Percentiles rank a stretch among this genome's conserved stretches.
Evolutionary conservation across 2,113 vertebrate species (phyloP).

Genomic region (Hyaena hyaena): DNA sequence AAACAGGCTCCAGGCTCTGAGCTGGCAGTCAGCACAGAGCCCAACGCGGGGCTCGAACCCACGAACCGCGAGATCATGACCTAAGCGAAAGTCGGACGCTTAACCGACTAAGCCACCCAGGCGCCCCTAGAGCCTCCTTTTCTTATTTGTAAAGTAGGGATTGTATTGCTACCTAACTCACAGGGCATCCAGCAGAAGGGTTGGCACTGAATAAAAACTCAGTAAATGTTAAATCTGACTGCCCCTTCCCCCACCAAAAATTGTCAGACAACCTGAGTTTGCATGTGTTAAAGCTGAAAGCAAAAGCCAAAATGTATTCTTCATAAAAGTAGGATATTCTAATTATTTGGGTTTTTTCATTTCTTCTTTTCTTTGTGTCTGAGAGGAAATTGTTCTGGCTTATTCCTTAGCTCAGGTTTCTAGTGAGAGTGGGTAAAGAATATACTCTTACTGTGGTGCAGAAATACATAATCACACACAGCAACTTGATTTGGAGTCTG

Average conservation of each 20-base stretch:
- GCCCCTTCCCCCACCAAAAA: background rate
- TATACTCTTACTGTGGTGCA: background rate
- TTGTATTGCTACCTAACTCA: background rate
- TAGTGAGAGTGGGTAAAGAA: background rate
- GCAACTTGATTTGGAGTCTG: background rate
- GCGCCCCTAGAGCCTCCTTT: background rate
- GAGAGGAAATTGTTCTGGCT: background rate
- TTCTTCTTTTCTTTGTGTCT: background rate
- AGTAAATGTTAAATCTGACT: background rate
- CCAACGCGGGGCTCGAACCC: too few relatives aligned
- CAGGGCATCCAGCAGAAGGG: background rate
- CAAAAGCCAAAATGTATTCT: background rate
- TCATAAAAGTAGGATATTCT: background rate
- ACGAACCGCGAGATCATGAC: too few relatives aligned
- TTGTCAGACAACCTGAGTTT: background rate
- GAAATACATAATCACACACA: background rate
- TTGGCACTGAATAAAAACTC: background rate
- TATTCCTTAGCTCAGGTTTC: background rate
- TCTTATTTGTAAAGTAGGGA: background rate
- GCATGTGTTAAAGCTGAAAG: background rate
- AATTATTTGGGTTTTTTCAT: background rate
- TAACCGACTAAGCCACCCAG: too few relatives aligned
- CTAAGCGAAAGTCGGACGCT: too few relatives aligned
- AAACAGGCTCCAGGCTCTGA: too few relatives aligned
- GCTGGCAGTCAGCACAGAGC: too few relatives aligned